These are phyloP conservation scores for Magallana nippona DNA, from an alignment of 2,888 invertebrate species.

Conservation along the genomic window DNA sequence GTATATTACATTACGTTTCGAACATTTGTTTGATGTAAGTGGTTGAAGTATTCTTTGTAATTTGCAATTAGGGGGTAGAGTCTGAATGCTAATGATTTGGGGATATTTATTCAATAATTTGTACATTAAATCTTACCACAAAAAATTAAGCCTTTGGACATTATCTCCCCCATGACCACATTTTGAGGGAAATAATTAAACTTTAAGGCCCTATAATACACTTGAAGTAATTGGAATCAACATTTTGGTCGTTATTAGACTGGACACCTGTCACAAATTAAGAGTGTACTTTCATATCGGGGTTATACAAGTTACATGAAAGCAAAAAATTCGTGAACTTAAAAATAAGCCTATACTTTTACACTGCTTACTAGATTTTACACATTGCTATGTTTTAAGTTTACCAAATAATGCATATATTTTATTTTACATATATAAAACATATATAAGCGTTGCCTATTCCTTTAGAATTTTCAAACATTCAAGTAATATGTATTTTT, in stretches of 20 bases:
- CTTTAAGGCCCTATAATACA: not conserved
- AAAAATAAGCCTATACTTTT: no score
- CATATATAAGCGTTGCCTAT: no score
- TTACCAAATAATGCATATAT: no score
- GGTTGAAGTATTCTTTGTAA: not conserved
- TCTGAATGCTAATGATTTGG: not conserved
- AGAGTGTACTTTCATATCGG: not conserved
- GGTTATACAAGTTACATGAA: not conserved
- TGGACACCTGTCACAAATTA: not conserved
- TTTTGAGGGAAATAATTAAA: not conserved
- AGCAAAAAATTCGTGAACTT: no score
- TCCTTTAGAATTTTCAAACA: no score
- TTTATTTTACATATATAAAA: no score
- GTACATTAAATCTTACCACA: not conserved
- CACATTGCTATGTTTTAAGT: no score
- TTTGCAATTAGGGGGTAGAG: not conserved
- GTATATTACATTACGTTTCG: not conserved
- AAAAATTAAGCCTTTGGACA: constrained; percentile 21
- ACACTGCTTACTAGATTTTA: no score
- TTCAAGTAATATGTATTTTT: no score
- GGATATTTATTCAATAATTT: not conserved
- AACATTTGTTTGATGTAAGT: constrained; percentile 2
- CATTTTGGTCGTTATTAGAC: not conserved
- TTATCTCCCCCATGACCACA: not conserved
- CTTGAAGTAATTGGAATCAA: not conserved